Conservation (phyloP, 1,140 invertebrate species). For the Reticulitermes speratus region DNA sequence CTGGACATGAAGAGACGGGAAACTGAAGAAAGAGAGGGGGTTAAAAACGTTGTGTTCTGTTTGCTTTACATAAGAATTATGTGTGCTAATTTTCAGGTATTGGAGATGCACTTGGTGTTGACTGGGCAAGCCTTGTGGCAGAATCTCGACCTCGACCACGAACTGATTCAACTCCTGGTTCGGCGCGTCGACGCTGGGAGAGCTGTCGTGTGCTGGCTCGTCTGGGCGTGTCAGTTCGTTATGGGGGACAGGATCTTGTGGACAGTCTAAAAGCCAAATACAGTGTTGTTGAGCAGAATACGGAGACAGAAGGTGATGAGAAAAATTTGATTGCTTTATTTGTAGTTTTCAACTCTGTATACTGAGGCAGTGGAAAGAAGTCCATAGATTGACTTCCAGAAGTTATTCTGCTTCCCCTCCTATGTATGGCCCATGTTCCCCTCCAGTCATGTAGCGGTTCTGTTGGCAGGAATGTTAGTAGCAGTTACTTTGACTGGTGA, state of each 20-base stretch:
- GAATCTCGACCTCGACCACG: constrained; percentile 60
- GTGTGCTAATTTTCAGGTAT: constrained; percentile 60
- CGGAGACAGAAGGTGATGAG: constrained; percentile 6
- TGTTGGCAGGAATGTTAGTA: too few relatives aligned
- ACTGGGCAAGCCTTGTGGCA: constrained; percentile 84
- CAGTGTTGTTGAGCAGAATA: neutral
- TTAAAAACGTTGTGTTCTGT: too few relatives aligned
- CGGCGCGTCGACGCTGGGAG: constrained; percentile 72
- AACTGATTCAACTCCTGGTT: constrained; percentile 50
- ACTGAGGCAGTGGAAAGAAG: too few relatives aligned
- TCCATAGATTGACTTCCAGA: too few relatives aligned
- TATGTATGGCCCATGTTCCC: too few relatives aligned
- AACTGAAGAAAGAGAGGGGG: too few relatives aligned
- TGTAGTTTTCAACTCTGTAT: too few relatives aligned
- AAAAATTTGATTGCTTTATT: neutral
- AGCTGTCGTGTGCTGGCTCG: constrained; percentile 67
- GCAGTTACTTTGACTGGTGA: too few relatives aligned
- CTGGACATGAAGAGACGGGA: too few relatives aligned
- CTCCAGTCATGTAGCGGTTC: too few relatives aligned
- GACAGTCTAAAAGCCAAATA: constrained; percentile 22
- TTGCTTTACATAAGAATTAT: too few relatives aligned
- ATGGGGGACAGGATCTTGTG: constrained; percentile 36
- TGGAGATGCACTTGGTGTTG: constrained; percentile 85
- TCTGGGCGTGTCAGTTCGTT: constrained; percentile 62
- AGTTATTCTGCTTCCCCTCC: too few relatives aligned